phyloP scores from a whole-genome alignment of 2,888 invertebrate species.

The Caenorhabditis sp. region DNA sequence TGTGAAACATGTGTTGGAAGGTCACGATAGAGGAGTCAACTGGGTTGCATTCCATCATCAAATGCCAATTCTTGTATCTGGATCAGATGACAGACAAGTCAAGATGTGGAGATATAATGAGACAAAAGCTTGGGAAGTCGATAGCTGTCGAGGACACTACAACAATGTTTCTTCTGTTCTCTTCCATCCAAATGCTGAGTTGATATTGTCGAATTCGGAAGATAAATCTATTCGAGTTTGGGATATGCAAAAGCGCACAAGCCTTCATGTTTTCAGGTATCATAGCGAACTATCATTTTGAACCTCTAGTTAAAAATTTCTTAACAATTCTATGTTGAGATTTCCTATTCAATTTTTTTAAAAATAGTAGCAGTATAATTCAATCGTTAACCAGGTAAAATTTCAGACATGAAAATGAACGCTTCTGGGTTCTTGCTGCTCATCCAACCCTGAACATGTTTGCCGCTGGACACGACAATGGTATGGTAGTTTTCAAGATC shows the following conservation, averaged over 20 bases:
- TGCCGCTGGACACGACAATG: slow-evolving; percentile 98
- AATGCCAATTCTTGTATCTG: slow-evolving; percentile 91
- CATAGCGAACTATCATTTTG: too few species aligned
- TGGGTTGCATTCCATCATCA: slow-evolving; percentile 97
- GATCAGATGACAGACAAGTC: slow-evolving; percentile 96
- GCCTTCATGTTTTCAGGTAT: slow-evolving; percentile 86
- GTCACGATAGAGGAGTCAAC: slow-evolving; percentile 94
- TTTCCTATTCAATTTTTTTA: not conserved
- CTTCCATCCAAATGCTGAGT: slow-evolving; percentile 93
- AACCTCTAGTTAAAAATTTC: not conserved
- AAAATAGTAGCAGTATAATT: not conserved
- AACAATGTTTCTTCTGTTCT: slow-evolving; percentile 97
- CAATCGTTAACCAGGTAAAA: too few species aligned
- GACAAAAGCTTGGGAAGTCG: slow-evolving; percentile 87
- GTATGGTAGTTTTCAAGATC: slow-evolving; percentile 86
- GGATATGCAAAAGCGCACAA: slow-evolving; percentile 95
- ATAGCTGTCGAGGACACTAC: slow-evolving; percentile 98
- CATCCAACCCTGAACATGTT: slow-evolving; percentile 95
- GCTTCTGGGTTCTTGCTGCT: slow-evolving; percentile 95
- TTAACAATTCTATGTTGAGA: not conserved
- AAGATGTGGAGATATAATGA: slow-evolving; percentile 86
- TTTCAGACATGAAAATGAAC: slow-evolving; percentile 84
- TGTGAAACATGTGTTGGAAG: slow-evolving; percentile 74
- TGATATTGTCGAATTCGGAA: slow-evolving; percentile 95
- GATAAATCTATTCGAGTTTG: slow-evolving; percentile 97